Evolutionary conservation across 2,888 invertebrate species (phyloP), one percentile per base, ranked within the genome.

Genomic region (Cryptosula pallasiana): DNA sequence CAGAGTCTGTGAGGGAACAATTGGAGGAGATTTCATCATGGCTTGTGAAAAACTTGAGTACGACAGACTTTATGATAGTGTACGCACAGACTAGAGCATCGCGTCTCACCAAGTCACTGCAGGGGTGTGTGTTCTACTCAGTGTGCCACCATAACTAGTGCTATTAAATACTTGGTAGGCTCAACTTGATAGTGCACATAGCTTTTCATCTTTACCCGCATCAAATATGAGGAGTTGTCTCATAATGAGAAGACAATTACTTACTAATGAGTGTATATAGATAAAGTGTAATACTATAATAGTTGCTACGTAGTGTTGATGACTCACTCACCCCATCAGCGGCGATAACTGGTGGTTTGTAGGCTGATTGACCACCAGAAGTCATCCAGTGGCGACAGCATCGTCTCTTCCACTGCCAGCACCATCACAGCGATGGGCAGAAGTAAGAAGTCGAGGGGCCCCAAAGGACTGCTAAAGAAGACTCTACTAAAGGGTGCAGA

Each of bases 1-100:
- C 92, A 72, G 82, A 90, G 78, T 88, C 88, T 77, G 89, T 90
- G 0, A 85, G 90, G 71, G 89, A 89, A 72, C 90, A 92, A 77
- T 86, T 95, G 78, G 89, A 90, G 9, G 89, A 90, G 72, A 92
- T 95, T 73, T 91, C 94, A 0, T 89, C 88, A 69, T 96, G 96
- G 96, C 88, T 96, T 32, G 90, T 92, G 77, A 90, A 90, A 75
- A 90, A 92, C 81, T 81, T 79, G n/a, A 88, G 89, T 74, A 87
- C 90, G 55, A 89, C 90, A 75, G 91, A 91, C 79, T 92, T 90
- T 79, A 89, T 91, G 75, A 89, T 90, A 76, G 90, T 91, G 27
- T 92, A 92, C 82, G 90, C 91, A 1, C 88, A 88, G 69, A 89
- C 91, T 23, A 86, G 95, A 9, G 92, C 93, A 0, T 89, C 90